Conservation (phyloP, 2,113 vertebrate species). For the Pedionomus torquatus region DNA sequence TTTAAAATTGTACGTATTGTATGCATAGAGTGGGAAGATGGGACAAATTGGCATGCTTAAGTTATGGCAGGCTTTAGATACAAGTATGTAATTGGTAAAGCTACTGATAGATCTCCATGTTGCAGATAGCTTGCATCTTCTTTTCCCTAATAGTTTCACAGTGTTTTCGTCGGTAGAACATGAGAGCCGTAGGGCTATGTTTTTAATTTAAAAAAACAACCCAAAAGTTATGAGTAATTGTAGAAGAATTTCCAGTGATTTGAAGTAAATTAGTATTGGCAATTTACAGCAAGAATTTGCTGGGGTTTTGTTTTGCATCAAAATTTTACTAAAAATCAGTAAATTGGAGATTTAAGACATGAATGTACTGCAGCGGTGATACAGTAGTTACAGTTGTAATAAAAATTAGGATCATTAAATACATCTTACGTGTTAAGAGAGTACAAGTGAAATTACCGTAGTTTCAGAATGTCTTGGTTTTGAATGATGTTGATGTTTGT, state of each 20-base stretch:
- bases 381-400: background rate
- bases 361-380: background rate
- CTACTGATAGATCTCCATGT: background rate
- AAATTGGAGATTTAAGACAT: background rate
- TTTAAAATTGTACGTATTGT: background rate
- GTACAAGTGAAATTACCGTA: background rate
- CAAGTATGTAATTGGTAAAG: background rate
- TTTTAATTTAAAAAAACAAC: background rate
- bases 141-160: background rate
- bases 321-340: background rate
- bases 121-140: background rate
- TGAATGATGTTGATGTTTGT: rapidly evolving
- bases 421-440: background rate
- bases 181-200: background rate
- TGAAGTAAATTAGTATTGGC: background rate
- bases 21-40: background rate
- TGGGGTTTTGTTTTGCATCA: background rate
- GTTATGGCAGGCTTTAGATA: background rate
- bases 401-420: background rate
- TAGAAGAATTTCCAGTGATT: background rate
- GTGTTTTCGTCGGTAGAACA: background rate
- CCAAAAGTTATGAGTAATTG: background rate
- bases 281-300: background rate
- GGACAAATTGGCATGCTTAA: background rate
- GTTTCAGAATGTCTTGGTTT: background rate